Conservation (phyloP, 1,140 invertebrate genomes). For the Pomacea maculata region DNA sequence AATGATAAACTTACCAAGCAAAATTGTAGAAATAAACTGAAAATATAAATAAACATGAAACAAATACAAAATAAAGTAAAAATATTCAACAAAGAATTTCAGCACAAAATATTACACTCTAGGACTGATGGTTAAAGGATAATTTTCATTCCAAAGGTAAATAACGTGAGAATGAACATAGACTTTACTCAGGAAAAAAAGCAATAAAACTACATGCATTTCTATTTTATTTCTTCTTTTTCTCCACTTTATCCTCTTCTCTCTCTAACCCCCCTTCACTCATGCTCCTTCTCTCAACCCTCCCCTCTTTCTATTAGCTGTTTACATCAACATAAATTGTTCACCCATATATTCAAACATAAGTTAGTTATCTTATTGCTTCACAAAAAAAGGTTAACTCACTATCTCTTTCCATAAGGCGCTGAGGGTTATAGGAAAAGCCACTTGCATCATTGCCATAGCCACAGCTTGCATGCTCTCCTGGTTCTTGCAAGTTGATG, state of each 20-base stretch:
- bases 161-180: not conserved
- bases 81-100: not conserved
- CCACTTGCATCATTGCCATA: conserved; percentile 75
- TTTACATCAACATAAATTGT: no score
- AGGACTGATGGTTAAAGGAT: not conserved
- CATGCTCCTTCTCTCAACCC: no score
- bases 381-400: conserved; percentile 60
- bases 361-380: not conserved
- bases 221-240: not conserved
- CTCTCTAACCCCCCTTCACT: no score
- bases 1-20: conserved; percentile 64
- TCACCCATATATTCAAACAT: no score
- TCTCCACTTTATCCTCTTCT: not conserved
- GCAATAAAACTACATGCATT: not conserved
- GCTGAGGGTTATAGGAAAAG: conserved; percentile 80
- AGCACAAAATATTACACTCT: not conserved
- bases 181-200: not conserved
- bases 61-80: conserved; percentile 1
- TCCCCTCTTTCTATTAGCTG: no score
- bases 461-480: conserved; percentile 86
- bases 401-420: conserved; percentile 87
- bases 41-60: conserved; percentile 37
- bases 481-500: conserved; percentile 84
- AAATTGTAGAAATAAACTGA: conserved; percentile 79
- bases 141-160: not conserved